phyloP scores from a whole-genome alignment of 2,888 invertebrate genomes.

The Timema cristinae region DNA sequence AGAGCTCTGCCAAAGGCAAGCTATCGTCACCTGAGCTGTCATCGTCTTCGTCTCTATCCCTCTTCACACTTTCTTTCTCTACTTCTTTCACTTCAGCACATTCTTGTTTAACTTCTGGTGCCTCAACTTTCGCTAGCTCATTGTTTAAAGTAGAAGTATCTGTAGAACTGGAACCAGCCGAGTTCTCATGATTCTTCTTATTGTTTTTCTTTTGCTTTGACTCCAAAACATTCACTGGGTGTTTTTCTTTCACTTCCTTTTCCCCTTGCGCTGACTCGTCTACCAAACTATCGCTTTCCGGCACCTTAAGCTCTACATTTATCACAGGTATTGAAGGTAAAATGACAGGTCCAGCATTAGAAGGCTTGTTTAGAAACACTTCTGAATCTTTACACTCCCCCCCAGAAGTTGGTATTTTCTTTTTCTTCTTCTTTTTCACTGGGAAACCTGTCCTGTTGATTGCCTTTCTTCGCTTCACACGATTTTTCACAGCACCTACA shows the following conservation, averaged over 20 bases:
- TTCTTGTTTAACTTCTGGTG: conserved; percentile 11
- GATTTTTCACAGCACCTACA: conserved; percentile 46
- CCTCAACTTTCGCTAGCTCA: neutral
- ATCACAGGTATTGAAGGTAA: conserved; percentile 19
- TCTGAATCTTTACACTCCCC: neutral
- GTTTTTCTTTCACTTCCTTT: too few relatives aligned
- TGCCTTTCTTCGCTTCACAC: conserved; percentile 63
- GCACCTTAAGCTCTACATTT: conserved; percentile 19
- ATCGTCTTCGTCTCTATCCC: neutral
- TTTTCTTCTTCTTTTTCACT: conserved; percentile 75
- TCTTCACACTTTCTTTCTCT: neutral
- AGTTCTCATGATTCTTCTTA: neutral
- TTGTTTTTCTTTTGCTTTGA: neutral
- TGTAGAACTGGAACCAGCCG: neutral
- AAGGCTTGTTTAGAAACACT: too few relatives aligned
- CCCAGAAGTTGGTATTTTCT: conserved; percentile 46
- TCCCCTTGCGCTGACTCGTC: neutral
- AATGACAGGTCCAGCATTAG: neutral
- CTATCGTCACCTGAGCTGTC: conserved; percentile 17
- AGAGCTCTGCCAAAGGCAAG: neutral
- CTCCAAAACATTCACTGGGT: too few relatives aligned
- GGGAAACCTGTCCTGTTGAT: conserved; percentile 88
- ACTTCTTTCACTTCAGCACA: neutral
- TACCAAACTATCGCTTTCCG: too few relatives aligned
- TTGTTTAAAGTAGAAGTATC: neutral